A percentile compares a stretch with the other conserved stretches of the same genome.
Evolutionary conservation across 2,797 vertebrate species (phyloP).

Genomic region (Sebastes elongatus): DNA sequence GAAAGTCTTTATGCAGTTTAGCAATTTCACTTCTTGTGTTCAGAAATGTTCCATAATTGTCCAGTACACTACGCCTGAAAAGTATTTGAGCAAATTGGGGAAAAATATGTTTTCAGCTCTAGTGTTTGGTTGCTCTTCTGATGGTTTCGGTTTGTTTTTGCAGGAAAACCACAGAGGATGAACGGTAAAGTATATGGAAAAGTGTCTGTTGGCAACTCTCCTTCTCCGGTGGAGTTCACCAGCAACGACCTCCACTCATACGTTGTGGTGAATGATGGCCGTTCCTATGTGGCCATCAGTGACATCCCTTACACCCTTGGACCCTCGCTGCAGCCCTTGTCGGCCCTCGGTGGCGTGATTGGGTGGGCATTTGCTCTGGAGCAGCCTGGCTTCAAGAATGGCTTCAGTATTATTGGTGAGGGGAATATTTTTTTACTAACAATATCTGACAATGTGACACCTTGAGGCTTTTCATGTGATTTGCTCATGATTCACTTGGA

Average conservation of each 20-base stretch:
- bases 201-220: slow-evolving; percentile 87
- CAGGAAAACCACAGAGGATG: slow-evolving; percentile 95
- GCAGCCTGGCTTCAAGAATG: slow-evolving; percentile 92
- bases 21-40: neutral
- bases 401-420: slow-evolving; percentile 94
- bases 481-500: neutral
- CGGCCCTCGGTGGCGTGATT: slow-evolving; percentile 90
- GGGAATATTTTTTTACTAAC: neutral
- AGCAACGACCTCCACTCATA: slow-evolving; percentile 96
- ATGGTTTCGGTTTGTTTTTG: neutral
- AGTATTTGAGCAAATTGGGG: neutral
- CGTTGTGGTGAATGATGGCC: slow-evolving; percentile 93
- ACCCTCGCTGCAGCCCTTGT: slow-evolving; percentile 89
- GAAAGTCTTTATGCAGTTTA: neutral
- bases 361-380: slow-evolving; percentile 98
- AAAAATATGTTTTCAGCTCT: neutral
- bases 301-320: slow-evolving; percentile 87
- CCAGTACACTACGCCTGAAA: neutral
- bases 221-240: slow-evolving; percentile 80
- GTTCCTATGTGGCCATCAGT: slow-evolving; percentile 95
- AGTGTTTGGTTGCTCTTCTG: neutral
- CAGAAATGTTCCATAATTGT: neutral
- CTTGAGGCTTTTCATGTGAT: neutral
- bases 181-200: slow-evolving; percentile 93
- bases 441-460: neutral